Percentiles rank a stretch among this genome's conserved stretches.
These are phyloP conservation scores for Riparia riparia DNA, from an alignment of 2,113 vertebrate species.

Conservation along the genomic window DNA sequence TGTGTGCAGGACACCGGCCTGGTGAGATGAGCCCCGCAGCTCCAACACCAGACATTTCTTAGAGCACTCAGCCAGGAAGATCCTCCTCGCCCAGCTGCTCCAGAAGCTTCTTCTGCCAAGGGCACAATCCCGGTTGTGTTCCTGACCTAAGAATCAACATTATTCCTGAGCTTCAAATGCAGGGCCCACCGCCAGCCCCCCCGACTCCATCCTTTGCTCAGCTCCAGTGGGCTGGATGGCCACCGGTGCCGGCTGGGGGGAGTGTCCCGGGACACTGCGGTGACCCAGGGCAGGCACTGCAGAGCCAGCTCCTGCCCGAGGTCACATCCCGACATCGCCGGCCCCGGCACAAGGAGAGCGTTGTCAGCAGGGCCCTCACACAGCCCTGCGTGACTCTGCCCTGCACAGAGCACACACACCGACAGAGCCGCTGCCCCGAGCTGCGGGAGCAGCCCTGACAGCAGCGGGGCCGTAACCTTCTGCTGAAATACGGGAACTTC, in stretches of 20 bases:
- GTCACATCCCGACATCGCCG: neutral
- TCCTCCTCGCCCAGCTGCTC: neutral
- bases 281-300: neutral
- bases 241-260: neutral
- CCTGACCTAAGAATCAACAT: neutral
- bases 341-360: rapidly evolving
- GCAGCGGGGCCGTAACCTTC: slow-evolving; percentile 5
- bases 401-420: neutral
- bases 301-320: neutral
- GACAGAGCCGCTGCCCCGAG: neutral
- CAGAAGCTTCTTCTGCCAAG: neutral
- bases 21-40: neutral
- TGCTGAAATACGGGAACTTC: neutral
- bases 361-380: neutral
- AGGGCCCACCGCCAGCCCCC: rapidly evolving
- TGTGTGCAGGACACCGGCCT: neutral
- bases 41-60: neutral
- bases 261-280: neutral
- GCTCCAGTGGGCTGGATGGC: neutral
- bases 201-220: neutral
- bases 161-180: neutral
- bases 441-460: slow-evolving; percentile 6
- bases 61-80: neutral
- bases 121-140: neutral
- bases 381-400: neutral